phyloP scores from a whole-genome alignment of 2,888 invertebrate genomes.

The Thecophora atra region DNA sequence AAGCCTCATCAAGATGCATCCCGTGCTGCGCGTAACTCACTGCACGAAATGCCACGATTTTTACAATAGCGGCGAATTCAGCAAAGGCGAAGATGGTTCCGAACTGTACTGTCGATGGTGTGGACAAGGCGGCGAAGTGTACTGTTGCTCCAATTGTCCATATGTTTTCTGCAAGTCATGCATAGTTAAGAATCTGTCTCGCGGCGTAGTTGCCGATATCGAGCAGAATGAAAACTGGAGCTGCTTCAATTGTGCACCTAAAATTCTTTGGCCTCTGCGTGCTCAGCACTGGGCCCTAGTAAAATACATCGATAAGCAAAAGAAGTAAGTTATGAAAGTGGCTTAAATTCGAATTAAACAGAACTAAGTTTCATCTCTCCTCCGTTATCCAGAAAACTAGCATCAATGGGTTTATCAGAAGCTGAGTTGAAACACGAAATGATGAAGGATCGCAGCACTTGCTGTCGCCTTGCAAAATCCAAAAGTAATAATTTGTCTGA shows the following conservation, averaged over 20 bases:
- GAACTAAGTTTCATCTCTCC: not conserved
- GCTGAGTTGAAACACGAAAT: conserved; percentile 52
- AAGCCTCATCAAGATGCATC: conserved; percentile 75
- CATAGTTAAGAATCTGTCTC: conserved; percentile 77
- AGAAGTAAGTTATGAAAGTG: conserved; percentile 52
- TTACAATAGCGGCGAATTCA: conserved; percentile 83
- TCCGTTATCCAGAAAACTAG: conserved; percentile 50
- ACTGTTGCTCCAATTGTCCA: conserved; percentile 80
- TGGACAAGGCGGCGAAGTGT: conserved; percentile 81
- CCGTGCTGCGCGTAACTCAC: conserved; percentile 76
- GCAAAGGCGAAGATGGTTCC: conserved; percentile 84
- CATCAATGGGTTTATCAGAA: conserved; percentile 53
- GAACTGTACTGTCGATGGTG: conserved; percentile 87
- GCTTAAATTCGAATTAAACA: not conserved
- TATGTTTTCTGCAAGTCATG: conserved; percentile 83
- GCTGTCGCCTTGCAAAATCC: conserved; percentile 59
- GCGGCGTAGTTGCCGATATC: conserved; percentile 74
- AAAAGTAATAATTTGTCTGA: conserved; percentile 58
- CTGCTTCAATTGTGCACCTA: conserved; percentile 79
- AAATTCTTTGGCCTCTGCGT: conserved; percentile 73
- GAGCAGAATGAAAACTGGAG: conserved; percentile 82
- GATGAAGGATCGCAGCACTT: conserved; percentile 57
- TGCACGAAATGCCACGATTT: conserved; percentile 79
- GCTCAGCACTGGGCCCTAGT: conserved; percentile 78
- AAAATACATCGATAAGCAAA: conserved; percentile 74